phyloP scores from a whole-genome alignment of 1,140 invertebrate genomes.

The Camponotus floridanus region DNA sequence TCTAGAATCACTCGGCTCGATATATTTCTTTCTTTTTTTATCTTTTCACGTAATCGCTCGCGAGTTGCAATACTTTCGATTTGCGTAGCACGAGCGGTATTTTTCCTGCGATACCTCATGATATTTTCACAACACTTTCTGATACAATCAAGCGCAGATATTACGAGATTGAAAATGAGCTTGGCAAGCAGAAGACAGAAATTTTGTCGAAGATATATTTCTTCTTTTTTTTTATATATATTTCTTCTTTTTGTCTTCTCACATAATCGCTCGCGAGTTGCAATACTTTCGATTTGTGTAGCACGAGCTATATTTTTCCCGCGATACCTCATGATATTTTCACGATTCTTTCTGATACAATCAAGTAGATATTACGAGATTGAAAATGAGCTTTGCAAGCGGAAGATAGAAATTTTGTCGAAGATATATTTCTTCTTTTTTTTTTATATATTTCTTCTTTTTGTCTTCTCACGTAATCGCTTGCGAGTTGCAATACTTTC shows the following conservation, averaged over 20 bases:
- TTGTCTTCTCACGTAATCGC: constrained; percentile 23
- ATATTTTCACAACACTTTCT: background rate
- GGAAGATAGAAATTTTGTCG: no score
- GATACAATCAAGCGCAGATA: background rate
- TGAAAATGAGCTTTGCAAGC: no score
- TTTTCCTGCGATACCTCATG: constrained; percentile 2
- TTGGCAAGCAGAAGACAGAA: background rate
- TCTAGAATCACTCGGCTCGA: constrained; percentile 21
- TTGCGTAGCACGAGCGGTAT: constrained; percentile 8
- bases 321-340: no score
- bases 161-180: constrained; percentile 6
- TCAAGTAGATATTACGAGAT: no score
- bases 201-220: background rate
- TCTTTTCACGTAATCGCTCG: constrained; percentile 20
- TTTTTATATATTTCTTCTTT: constrained; percentile 13
- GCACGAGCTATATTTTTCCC: no score
- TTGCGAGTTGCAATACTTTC: constrained; percentile 22
- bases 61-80: constrained; percentile 24
- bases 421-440: no score
- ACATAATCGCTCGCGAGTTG: constrained; percentile 22
- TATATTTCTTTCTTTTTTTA: constrained; percentile 20
- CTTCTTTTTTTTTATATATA: no score
- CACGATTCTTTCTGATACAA: no score
- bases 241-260: no score
- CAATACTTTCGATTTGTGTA: constrained; percentile 20